A percentile compares a stretch with the other conserved stretches of the same genome.
phyloP scores from a whole-genome alignment of 30 jellyfish, hydroid and myxozoan species.

The Clytia hemisphaerica region DNA sequence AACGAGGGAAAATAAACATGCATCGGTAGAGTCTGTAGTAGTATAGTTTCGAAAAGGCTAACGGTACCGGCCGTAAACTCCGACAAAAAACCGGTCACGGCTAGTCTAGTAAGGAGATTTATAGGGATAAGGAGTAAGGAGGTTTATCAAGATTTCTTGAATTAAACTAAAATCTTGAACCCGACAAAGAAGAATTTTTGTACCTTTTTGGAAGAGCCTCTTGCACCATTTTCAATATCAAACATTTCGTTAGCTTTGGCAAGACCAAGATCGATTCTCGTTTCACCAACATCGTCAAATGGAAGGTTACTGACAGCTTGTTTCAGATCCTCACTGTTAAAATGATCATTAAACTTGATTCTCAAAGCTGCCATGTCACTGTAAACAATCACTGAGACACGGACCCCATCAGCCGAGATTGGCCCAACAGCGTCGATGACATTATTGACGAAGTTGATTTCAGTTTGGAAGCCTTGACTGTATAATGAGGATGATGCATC shows the following conservation, averaged over 20 bases:
- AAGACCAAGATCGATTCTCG: slow-evolving; percentile 81
- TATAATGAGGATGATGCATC: slow-evolving; percentile 76
- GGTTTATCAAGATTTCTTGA: too few relatives aligned
- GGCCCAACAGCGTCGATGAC: slow-evolving; percentile 59
- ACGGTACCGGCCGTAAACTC: too few relatives aligned
- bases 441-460: slow-evolving; percentile 49
- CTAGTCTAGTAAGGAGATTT: too few relatives aligned
- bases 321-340: slow-evolving; percentile 14
- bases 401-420: slow-evolving; percentile 67
- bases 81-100: too few relatives aligned
- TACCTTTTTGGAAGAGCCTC: slow-evolving; percentile 79
- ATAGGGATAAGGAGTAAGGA: too few relatives aligned
- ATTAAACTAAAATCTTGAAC: too few relatives aligned
- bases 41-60: too few relatives aligned
- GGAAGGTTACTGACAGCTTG: slow-evolving; percentile 59
- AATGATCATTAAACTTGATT: slow-evolving; percentile 42
- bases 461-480: slow-evolving; percentile 37
- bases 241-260: slow-evolving; percentile 48
- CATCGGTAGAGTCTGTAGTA: too few relatives aligned
- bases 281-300: slow-evolving; percentile 44
- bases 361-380: slow-evolving; percentile 56
- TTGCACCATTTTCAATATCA: slow-evolving; percentile 53
- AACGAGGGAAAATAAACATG: too few relatives aligned
- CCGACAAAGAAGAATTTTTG: too few relatives aligned
- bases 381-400: slow-evolving; percentile 70